Evolutionary conservation across 2,797 vertebrate species (phyloP), one percentile per base, ranked within the genome.

Genomic region (Mus caroli): DNA sequence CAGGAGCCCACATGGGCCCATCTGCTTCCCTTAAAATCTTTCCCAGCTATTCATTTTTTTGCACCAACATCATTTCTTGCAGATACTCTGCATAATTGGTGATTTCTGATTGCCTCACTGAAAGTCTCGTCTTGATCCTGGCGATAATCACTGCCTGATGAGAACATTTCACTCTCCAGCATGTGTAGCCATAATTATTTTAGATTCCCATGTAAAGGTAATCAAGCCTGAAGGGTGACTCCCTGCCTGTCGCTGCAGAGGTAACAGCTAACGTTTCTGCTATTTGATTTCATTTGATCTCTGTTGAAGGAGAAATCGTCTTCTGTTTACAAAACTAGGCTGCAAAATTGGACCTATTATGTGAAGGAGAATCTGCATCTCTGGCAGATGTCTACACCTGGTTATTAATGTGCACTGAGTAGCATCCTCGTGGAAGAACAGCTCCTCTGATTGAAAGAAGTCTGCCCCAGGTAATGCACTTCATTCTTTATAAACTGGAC

Each of bases 401-500:
- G 91, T 60, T 98, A 96, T 79, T 94, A 12, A 95, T 85, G 91
- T 69, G n/a, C 90, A 80, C 28, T 76, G 80, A 91, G 52, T 90
- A 73, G 76, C 50, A 73, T 94, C 91, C 82, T 58, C 26, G 3
- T 54, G 89, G 86, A 96, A 92, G 87, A 34, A 8, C 46, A 96
- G 75, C 73, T 91, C 82, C 67, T 92, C 58, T 82, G 34, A 94
- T 93, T 88, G 75, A 95, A 94, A 94, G 86, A 96, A 95, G 93
- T 54, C 37, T 34, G 46, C 46, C 88, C 3, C 19, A 83, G 71
- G 50, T 75, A 90, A 86, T 0, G 0, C 52, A 94, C 83, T 95
- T 92, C 50, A 82, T 94, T 97, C 94, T 67, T 98, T 98, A 96
- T 60, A 98, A 98, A 98, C 98, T 98, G 60, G 43, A 46, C 54